These are phyloP conservation scores for Pseudomyrmex dendroicus DNA, from an alignment of 1,140 invertebrate genomes.

Conservation along the genomic window DNA sequence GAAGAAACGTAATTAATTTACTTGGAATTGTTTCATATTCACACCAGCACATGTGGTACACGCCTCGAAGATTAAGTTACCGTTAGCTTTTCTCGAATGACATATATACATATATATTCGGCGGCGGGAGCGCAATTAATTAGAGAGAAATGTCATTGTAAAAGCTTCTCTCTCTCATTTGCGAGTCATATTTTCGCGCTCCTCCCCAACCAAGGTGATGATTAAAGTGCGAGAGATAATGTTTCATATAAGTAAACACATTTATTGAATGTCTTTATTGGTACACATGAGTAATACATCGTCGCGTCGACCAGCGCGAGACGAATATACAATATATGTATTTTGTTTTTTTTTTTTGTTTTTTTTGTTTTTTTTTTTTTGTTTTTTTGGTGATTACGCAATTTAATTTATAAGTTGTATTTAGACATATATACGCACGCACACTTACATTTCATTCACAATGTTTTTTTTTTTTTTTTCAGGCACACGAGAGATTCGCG, in stretches of 20 bases:
- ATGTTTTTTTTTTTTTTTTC: neutral
- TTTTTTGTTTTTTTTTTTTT: neutral
- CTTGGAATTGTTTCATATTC: too few relatives aligned
- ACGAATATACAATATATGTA: conserved; percentile 68
- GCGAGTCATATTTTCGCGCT: neutral
- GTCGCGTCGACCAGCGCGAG: conserved; percentile 72
- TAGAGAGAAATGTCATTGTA: too few relatives aligned
- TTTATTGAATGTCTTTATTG: conserved; percentile 71
- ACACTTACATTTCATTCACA: conserved; percentile 45
- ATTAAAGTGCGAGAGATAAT: neutral
- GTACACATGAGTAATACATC: conserved; percentile 61
- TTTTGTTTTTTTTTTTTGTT: neutral
- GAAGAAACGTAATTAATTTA: neutral
- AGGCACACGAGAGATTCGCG: conserved; percentile 37
- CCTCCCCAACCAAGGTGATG: neutral
- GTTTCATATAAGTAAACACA: conserved; percentile 73
- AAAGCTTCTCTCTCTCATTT: too few relatives aligned
- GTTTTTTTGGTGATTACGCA: conserved; percentile 4
- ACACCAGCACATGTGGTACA: too few relatives aligned
- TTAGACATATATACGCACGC: conserved; percentile 45
- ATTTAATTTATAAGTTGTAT: conserved; percentile 30
- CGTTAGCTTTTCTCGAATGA: too few relatives aligned
- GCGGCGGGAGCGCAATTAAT: too few relatives aligned
- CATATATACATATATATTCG: too few relatives aligned
- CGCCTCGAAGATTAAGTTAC: too few relatives aligned